phyloP scores from a whole-genome alignment of 1,140 invertebrate genomes.

The Drosophila burlai region DNA sequence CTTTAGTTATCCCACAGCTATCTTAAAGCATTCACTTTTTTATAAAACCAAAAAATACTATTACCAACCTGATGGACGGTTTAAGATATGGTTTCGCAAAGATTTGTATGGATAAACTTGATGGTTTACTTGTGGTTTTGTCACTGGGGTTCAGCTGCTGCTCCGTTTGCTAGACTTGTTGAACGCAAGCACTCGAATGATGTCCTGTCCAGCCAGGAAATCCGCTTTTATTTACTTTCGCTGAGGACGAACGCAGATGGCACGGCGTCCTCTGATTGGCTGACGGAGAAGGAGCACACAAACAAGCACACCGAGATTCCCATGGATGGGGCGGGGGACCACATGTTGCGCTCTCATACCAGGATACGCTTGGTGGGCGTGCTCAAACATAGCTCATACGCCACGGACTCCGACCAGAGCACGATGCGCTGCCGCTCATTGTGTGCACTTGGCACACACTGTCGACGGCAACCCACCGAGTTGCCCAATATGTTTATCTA shows the following conservation, averaged over 20 bases:
- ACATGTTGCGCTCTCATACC: slow-evolving; percentile 68
- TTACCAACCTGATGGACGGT: slow-evolving; percentile 25
- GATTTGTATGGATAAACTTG: neutral
- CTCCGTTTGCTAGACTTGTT: slow-evolving; percentile 63
- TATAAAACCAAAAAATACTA: neutral
- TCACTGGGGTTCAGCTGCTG: slow-evolving; percentile 13
- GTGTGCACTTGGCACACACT: slow-evolving; percentile 56
- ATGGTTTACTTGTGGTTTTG: neutral
- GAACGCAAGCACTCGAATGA: slow-evolving; percentile 80
- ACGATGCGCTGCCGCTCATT: slow-evolving; percentile 25
- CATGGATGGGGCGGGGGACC: slow-evolving; percentile 23
- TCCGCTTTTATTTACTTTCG: slow-evolving; percentile 82
- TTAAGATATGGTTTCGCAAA: slow-evolving; percentile 15
- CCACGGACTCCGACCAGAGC: slow-evolving; percentile 55
- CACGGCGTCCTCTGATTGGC: slow-evolving; percentile 63
- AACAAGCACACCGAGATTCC: slow-evolving; percentile 2
- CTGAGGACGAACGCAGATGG: slow-evolving; percentile 34
- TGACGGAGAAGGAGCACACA: slow-evolving; percentile 21
- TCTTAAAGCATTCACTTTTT: neutral
- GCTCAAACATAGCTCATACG: slow-evolving; percentile 74
- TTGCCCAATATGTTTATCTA: slow-evolving; percentile 70
- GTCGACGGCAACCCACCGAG: slow-evolving; percentile 18
- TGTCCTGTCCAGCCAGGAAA: slow-evolving; percentile 66
- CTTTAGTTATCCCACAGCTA: neutral
- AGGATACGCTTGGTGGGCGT: slow-evolving; percentile 65